phyloP scores from a whole-genome alignment of 2,888 invertebrate species.

The Nomada flava region DNA sequence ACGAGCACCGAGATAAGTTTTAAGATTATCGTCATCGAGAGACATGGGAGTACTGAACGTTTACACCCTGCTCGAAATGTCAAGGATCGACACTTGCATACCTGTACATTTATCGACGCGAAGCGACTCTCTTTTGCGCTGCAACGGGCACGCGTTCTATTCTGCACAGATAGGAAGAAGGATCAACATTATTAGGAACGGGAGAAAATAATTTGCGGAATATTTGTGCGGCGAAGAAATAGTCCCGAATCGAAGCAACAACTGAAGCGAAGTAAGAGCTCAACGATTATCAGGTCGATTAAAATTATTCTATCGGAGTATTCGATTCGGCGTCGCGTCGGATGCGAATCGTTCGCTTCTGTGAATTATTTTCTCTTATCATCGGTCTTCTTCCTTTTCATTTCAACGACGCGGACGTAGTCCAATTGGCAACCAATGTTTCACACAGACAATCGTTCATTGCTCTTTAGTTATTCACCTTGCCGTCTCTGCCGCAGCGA shows the following conservation, averaged over 20 bases:
- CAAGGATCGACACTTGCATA: conserved; percentile 49
- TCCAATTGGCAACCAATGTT: neutral
- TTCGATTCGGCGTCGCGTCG: neutral
- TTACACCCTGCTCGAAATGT: conserved; percentile 52
- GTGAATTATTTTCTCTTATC: neutral
- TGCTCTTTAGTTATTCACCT: neutral
- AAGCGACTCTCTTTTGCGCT: conserved; percentile 1
- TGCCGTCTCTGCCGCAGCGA: neutral
- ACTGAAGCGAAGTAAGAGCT: conserved; percentile 9
- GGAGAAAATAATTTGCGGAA: neutral
- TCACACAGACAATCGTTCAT: neutral
- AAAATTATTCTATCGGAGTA: conserved; percentile 30
- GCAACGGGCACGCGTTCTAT: neutral
- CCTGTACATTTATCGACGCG: conserved; percentile 38
- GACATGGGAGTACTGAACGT: conserved; percentile 48
- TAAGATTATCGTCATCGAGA: conserved; percentile 23
- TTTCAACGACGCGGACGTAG: neutral
- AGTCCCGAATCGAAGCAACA: neutral
- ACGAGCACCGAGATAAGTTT: conserved; percentile 54
- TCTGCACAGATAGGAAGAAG: neutral
- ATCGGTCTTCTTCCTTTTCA: neutral
- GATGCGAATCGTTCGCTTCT: conserved; percentile 5
- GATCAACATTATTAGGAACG: neutral
- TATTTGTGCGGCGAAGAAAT: neutral
- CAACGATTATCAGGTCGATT: conserved; percentile 40